These are phyloP conservation scores for Neodon shergylaensis DNA, from an alignment of 2,113 vertebrate species.

Conservation along the genomic window DNA sequence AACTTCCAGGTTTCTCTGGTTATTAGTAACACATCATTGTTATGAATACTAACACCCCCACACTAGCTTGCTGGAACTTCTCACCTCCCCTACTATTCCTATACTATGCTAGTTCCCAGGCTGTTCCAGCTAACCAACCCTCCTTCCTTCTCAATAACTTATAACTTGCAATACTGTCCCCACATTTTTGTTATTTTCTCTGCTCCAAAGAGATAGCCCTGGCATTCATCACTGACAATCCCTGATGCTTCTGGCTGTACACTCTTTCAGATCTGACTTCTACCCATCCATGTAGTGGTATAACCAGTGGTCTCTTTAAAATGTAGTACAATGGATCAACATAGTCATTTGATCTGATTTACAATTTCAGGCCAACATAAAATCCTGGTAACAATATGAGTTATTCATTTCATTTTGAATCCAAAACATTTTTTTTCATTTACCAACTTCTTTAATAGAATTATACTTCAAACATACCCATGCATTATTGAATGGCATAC, in stretches of 20 bases:
- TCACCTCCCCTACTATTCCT: accelerated
- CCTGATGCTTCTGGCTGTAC: background rate
- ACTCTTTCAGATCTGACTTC: no score
- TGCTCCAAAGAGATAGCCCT: background rate
- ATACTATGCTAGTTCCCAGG: background rate
- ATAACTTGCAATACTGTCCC: background rate
- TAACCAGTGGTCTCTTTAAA: background rate
- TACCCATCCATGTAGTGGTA: background rate
- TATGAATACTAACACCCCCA: background rate
- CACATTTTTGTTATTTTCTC: background rate
- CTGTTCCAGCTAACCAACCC: background rate
- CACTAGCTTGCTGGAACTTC: background rate
- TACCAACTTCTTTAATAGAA: no score
- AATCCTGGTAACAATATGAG: no score
- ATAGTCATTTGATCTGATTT: background rate
- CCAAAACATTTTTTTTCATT: background rate
- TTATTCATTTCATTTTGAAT: background rate
- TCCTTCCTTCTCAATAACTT: background rate
- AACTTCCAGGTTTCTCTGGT: background rate
- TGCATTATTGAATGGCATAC: background rate
- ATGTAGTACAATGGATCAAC: no score
- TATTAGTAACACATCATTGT: background rate
- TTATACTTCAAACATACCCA: background rate
- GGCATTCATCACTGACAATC: no score
- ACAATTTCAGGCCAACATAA: background rate